These are phyloP conservation scores for Esox masquinongy DNA, from an alignment of 2,797 vertebrate species.

Conservation along the genomic window DNA sequence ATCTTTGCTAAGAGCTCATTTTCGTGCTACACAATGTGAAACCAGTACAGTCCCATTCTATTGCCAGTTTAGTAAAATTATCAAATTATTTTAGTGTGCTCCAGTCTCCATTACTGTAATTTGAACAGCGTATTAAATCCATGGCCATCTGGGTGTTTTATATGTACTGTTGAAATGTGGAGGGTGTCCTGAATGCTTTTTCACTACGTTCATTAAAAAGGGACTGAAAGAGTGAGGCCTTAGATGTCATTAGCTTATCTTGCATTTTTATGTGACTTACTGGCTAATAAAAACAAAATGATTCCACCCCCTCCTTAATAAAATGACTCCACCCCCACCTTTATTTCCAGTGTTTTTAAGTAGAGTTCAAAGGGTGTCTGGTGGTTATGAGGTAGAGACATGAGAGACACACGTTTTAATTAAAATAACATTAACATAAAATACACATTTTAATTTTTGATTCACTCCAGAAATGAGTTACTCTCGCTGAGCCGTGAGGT, in stretches of 20 bases:
- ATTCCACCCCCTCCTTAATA: not conserved
- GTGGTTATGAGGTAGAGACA: not conserved
- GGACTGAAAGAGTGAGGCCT: not conserved
- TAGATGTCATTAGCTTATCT: not conserved
- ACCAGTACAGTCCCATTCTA: slow-evolving; percentile 11
- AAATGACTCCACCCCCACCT: not conserved
- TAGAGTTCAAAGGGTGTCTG: not conserved
- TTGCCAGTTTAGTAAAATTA: slow-evolving; percentile 38
- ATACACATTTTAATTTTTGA: no score
- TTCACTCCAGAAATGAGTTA: no score
- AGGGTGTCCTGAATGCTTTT: not conserved
- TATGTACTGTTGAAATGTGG: slow-evolving; percentile 18
- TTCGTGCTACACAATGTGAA: slow-evolving; percentile 4
- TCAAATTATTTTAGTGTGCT: slow-evolving; percentile 26
- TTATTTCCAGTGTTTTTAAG: not conserved
- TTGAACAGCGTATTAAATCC: slow-evolving; percentile 38
- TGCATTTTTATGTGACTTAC: not conserved
- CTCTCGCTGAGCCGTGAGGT: no score
- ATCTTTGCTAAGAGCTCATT: slow-evolving; percentile 30
- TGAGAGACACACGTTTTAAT: not conserved
- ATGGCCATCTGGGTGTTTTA: slow-evolving; percentile 34
- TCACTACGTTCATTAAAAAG: slow-evolving; percentile 10
- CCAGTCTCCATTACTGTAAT: slow-evolving; percentile 40
- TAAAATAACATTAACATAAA: not conserved
- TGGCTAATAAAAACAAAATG: not conserved